phyloP scores from a whole-genome alignment of 2,888 invertebrate species.

The Volucella inflata region DNA sequence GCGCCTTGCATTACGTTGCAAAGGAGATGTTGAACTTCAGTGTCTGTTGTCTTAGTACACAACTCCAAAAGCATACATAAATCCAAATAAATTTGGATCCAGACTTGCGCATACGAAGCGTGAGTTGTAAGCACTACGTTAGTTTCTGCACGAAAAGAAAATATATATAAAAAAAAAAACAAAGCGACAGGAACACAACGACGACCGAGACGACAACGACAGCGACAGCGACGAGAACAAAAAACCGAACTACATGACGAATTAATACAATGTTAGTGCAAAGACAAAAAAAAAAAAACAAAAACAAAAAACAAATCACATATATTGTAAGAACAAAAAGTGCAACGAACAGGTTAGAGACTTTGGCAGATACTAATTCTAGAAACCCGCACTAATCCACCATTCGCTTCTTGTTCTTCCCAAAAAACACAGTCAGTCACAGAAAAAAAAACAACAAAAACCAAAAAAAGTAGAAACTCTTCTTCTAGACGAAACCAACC shows the following conservation, averaged over 20 bases:
- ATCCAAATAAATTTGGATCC: slow-evolving; percentile 63
- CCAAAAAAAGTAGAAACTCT: slow-evolving; percentile 46
- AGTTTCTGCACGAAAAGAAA: slow-evolving; percentile 50
- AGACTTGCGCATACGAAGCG: slow-evolving; percentile 64
- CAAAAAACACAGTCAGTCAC: slow-evolving; percentile 32
- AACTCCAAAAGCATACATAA: slow-evolving; percentile 63
- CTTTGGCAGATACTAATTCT: slow-evolving; percentile 51
- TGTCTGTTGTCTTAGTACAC: slow-evolving; percentile 68
- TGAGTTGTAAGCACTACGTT: slow-evolving; percentile 66
- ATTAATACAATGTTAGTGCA: slow-evolving; percentile 60
- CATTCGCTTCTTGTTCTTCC: slow-evolving; percentile 50
- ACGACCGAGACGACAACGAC: slow-evolving; percentile 25
- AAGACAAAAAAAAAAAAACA: slow-evolving; percentile 49
- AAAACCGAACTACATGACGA: slow-evolving; percentile 49
- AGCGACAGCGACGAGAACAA: slow-evolving; percentile 10
- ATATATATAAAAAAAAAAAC: slow-evolving; percentile 26
- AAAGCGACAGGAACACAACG: slow-evolving; percentile 26
- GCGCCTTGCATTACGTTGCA: slow-evolving; percentile 34
- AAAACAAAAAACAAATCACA: slow-evolving; percentile 15
- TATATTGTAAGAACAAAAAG: not conserved
- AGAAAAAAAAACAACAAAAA: slow-evolving; percentile 32
- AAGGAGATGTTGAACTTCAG: slow-evolving; percentile 65
- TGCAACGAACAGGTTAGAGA: slow-evolving; percentile 56
- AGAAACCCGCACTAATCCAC: slow-evolving; percentile 52
- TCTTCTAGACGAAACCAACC: slow-evolving; percentile 68